Conservation (phyloP, 1,140 invertebrate species). For the Stegodyphus dumicola region DNA sequence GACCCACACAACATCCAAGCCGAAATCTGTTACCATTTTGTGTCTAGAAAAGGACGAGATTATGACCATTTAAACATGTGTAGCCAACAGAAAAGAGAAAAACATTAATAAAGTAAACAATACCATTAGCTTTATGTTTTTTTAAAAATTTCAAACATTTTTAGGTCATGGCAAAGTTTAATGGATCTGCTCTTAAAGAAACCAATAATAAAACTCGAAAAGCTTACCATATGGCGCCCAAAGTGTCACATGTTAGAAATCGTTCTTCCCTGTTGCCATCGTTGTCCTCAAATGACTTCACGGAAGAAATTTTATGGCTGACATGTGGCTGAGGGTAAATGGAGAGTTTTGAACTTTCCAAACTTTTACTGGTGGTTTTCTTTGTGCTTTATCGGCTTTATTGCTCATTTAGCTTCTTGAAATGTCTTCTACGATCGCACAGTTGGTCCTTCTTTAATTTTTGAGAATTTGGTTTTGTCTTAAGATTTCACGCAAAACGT, state of each 20-base stretch:
- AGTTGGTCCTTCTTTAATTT: too few relatives aligned
- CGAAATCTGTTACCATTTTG: too few relatives aligned
- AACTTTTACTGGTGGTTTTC: slow-evolving; percentile 35
- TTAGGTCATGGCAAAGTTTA: slow-evolving; percentile 34
- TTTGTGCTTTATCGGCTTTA: neutral
- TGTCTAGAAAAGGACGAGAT: too few relatives aligned
- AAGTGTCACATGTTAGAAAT: slow-evolving; percentile 32
- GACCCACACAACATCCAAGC: too few relatives aligned
- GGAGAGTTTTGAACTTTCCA: slow-evolving; percentile 19
- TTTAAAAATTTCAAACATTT: neutral
- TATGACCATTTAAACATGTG: too few relatives aligned
- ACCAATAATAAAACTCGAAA: slow-evolving; percentile 30
- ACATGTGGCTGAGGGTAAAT: slow-evolving; percentile 23
- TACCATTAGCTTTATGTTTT: too few relatives aligned
- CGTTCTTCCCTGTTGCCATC: slow-evolving; percentile 2
- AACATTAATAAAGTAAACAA: too few relatives aligned
- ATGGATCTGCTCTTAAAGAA: slow-evolving; percentile 21
- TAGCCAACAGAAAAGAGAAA: too few relatives aligned
- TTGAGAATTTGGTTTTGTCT: too few relatives aligned
- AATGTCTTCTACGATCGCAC: too few relatives aligned
- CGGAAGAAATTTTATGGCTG: slow-evolving; percentile 32
- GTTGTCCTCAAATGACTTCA: slow-evolving; percentile 29
- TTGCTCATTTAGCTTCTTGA: neutral
- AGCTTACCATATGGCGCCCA: slow-evolving; percentile 10
- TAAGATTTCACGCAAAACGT: too few relatives aligned